These are phyloP conservation scores for Apamea anceps DNA, from an alignment of 2,888 invertebrate species.

Conservation along the genomic window DNA sequence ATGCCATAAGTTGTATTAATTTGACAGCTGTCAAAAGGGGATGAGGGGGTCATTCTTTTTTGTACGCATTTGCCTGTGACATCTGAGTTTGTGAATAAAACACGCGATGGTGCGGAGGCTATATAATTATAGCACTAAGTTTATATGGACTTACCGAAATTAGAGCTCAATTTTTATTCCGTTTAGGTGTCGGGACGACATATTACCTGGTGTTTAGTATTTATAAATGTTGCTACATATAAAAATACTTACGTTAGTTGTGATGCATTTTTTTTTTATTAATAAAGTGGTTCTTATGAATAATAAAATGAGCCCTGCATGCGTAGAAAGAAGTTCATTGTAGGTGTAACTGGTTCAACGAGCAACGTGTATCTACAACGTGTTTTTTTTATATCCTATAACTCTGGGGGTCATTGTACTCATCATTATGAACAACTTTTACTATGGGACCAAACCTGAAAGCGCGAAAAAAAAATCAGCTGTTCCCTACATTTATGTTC, in stretches of 20 bases:
- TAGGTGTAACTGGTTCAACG: background rate
- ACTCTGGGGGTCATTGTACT: no score
- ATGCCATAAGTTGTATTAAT: background rate
- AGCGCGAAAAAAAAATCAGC: no score
- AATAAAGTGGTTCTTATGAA: background rate
- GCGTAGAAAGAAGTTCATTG: background rate
- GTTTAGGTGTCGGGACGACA: slow-evolving; percentile 40
- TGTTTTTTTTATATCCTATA: no score
- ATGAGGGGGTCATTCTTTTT: background rate
- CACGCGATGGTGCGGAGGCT: slow-evolving; percentile 16
- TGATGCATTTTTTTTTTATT: background rate
- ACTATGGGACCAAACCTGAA: no score
- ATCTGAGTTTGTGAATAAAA: slow-evolving; percentile 23
- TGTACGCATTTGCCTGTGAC: slow-evolving; percentile 24
- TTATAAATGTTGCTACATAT: slow-evolving; percentile 58
- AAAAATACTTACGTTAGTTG: background rate
- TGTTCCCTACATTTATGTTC: no score
- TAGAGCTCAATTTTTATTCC: slow-evolving; percentile 68
- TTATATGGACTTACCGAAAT: slow-evolving; percentile 52
- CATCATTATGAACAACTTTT: no score
- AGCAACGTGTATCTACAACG: background rate
- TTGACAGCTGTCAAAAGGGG: slow-evolving; percentile 17
- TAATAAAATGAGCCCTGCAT: background rate
- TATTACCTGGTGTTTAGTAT: slow-evolving; percentile 24
- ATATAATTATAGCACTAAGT: slow-evolving; percentile 35